phyloP scores from a whole-genome alignment of 2,797 vertebrate genomes.

The Selene dorsalis region DNA sequence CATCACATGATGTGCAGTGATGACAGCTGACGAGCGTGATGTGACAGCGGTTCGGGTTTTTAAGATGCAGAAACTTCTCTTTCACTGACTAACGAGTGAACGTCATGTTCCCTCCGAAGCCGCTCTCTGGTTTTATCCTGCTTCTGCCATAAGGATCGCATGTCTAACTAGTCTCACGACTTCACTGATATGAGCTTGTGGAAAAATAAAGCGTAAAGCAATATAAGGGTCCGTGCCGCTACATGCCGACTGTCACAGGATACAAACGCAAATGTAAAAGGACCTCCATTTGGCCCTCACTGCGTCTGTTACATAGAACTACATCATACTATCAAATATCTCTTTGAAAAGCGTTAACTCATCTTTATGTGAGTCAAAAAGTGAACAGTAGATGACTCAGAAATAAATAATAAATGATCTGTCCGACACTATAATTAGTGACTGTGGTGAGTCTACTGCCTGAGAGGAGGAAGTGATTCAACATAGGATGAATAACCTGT shows the following conservation, averaged over 20 bases:
- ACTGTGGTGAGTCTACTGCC: constrained; percentile 38
- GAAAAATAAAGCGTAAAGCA: constrained; percentile 33
- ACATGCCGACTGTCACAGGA: constrained; percentile 18
- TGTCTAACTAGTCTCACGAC: constrained; percentile 21
- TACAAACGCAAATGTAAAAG: constrained; percentile 18
- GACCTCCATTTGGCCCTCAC: too few relatives aligned
- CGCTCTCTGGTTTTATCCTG: constrained; percentile 61
- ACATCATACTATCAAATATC: neutral
- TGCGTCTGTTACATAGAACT: constrained; percentile 10
- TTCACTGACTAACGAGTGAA: constrained; percentile 39
- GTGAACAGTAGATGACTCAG: constrained; percentile 16
- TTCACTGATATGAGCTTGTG: constrained; percentile 22
- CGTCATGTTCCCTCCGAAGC: constrained; percentile 51
- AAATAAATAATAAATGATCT: constrained; percentile 35
- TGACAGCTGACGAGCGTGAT: constrained; percentile 63
- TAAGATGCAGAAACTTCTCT: constrained; percentile 28
- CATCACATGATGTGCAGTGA: constrained; percentile 40
- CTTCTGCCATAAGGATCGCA: constrained; percentile 39
- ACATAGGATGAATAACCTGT: constrained; percentile 46
- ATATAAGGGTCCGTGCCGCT: constrained; percentile 16
- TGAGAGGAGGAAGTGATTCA: constrained; percentile 32
- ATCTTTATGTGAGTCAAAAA: constrained; percentile 15
- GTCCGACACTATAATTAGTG: constrained; percentile 59
- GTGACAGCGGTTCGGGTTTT: constrained; percentile 51
- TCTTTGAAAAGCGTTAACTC: constrained; percentile 13